Percentiles rank a stretch among this genome's conserved stretches.
Conservation (phyloP, 2,113 vertebrate species). For the Athene cunicularia region DNA sequence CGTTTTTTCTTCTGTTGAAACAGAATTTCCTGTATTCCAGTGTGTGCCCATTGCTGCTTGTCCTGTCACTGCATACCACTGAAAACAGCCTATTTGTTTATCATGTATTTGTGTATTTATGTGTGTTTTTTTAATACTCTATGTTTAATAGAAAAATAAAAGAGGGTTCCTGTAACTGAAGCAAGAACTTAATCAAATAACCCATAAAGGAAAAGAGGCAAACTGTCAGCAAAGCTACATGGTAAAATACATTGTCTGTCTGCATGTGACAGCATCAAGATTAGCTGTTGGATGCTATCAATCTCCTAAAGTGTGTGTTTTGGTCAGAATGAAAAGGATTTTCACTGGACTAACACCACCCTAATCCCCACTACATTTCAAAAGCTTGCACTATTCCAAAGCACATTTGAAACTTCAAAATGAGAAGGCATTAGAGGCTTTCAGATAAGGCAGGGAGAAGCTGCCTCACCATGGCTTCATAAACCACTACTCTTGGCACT, state of each 20-base stretch:
- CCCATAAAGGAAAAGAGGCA: not conserved
- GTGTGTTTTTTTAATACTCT: not conserved
- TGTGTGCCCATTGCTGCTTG: not conserved
- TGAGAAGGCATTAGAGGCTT: not conserved
- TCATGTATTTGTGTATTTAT: not conserved
- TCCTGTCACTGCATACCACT: not conserved
- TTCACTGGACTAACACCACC: not conserved
- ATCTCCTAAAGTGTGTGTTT: not conserved
- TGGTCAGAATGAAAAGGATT: not conserved
- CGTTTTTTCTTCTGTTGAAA: not conserved
- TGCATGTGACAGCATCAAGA: not conserved
- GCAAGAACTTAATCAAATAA: not conserved
- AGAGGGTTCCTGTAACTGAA: not conserved
- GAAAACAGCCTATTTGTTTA: not conserved
- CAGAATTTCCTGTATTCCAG: not conserved
- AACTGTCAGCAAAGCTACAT: not conserved
- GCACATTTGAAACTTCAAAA: not conserved
- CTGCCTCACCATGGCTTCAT: rapidly evolving
- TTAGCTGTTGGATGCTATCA: not conserved
- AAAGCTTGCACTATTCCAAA: not conserved
- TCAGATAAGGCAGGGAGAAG: not conserved
- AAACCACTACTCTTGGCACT: not conserved
- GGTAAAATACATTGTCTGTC: not conserved
- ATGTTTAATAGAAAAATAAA: not conserved
- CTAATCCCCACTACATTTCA: not conserved